Base-by-base conservation (phyloP, 92 coral and sea anemone species). In the Palythoa caribaeorum region DNA sequence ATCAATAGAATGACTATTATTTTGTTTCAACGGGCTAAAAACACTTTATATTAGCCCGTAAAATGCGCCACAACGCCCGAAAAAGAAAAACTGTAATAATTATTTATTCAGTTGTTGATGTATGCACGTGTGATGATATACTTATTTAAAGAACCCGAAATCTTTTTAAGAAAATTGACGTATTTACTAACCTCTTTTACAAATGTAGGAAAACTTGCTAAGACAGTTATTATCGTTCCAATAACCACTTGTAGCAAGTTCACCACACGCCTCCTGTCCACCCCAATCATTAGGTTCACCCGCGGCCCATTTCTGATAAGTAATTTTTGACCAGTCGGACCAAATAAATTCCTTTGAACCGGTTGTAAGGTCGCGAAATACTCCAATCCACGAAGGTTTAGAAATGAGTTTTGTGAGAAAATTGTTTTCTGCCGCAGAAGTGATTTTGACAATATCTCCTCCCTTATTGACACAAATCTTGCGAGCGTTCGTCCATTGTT, bases 171-270 rank as follows among this genome's bases (percentile, higher is more conserved):
- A 63, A 1, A 17, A 63, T 5, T 12, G 74, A 6, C 5, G 40
- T 0, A 6, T 36, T 35, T 8, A 35, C 80, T 51, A 38, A 78
- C 83, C 71, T 78, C 54, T 57, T 35, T 78, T 60, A 17, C 83
- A 78, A 60, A 78, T 38, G 38, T 54, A 78, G 37, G 71, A 21
- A 53, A 54, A 78, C 21, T 78, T 78, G 6, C 9, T 9, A 38
- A 36, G 69, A 60, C 83, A 78, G 51, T 78, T 53, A 13, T 78
- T 78, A 8, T 78, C 83, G 52, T 78, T 78, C 83, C 83, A 78
- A 37, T 36, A 14, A 2, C 83, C 83, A 78, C 17, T 78, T 13
- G 35, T 16, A 16, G 19, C 44, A 28, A 78, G 10, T 35, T 78
- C 83, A 0, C 83, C 83, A 35, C 83, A 78, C 28, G 83, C 83